Evolutionary conservation across 2,888 invertebrate species (phyloP), one percentile per base, ranked within the genome.

Genomic region (Choristoneura rosaceana): DNA sequence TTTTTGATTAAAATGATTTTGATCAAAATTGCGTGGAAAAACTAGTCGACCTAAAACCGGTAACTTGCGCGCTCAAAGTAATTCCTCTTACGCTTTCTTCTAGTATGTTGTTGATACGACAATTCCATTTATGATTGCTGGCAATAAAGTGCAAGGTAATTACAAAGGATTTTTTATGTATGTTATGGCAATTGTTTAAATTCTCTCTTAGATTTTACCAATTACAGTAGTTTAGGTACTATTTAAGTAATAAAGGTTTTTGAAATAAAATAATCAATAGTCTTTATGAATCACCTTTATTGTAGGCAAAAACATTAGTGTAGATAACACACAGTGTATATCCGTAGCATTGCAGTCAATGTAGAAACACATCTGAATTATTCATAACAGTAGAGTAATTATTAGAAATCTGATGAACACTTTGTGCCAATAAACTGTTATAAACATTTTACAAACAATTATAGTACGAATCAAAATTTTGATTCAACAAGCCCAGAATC

Each of bases 241-340:
- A 25, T 25, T 25, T 1, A 25, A 25, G 38, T 38, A 7, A 38
- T 38, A 7, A 38, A 38, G 38, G 38, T 38, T 8, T 50, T 15
- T 9, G n/a, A 9, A 34, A 58, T 69, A 55, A 68, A 78, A 79
- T 77, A 70, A 78, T 77, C 78, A n/a, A 43, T 70, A 25, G 76
- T 79, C 81, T 87, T 82, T 86, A 86, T 85, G 88, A 90, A 89
- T 77, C 84, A 84, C 84, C 87, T 89, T 92, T 91, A 92, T 89
- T 92, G 80, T 81, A 86, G 87, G 88, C 89, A 87, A 84, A 91
- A 87, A 87, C 85, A 87, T 88, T 87, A 83, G 86, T 88, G 87
- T 86, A 83, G 77, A 81, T 84, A 82, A 87, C 81, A 71, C 85
- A 88, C 79, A 79, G 81, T 84, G 82, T 89, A 83, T 82, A 79